Evolutionary conservation across 1,140 invertebrate genomes (phyloP), one percentile per base, ranked within the genome.

Genomic region (Tetranychus urticae): DNA sequence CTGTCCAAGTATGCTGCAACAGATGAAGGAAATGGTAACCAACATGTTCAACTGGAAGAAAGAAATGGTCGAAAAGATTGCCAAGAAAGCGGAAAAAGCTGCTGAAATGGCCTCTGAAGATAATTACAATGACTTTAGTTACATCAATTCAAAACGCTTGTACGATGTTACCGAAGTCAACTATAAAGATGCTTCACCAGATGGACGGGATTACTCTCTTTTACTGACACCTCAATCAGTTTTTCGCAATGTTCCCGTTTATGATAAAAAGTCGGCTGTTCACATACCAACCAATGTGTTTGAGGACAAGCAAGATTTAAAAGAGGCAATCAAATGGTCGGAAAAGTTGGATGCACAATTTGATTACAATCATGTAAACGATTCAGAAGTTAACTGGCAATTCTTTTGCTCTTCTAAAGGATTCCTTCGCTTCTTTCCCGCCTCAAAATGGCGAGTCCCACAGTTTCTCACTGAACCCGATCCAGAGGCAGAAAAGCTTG

Each of bases 261-360:
- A 91, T 70, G 83, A 82, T 6, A 81, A 75, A 60, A 76, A 80
- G 61, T 91, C 88, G 68, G 83, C 88, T 47, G 83, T 96, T 37
- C 90, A 97, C 71, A 84, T 96, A 12, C 90, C 92, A 1, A 88
- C 88, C 2, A 92, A 91, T 76, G 84, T 96, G 31, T 94, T 81
- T 73, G 88, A 92, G 78, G 84, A 78, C 78, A 84, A 78, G 65
- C 72, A 72, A 1, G 72, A 78, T 35, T 80, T 86, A 0, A 64
- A 79, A 45, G 81, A 83, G 67, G 81, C 83, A 1, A 86, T 94
- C 57, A 74, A 81, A 68, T 94, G 89, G 89, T 88, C 88, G 0
- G 82, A 85, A 70, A 73, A 74, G 5, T 73, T 97, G 37, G 87
- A 93, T 70, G 75, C 83, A 36, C 79, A 83, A 0, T 97, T 96